Conservation (phyloP, 2,888 invertebrate genomes). For the Eristalis arbustorum region DNA sequence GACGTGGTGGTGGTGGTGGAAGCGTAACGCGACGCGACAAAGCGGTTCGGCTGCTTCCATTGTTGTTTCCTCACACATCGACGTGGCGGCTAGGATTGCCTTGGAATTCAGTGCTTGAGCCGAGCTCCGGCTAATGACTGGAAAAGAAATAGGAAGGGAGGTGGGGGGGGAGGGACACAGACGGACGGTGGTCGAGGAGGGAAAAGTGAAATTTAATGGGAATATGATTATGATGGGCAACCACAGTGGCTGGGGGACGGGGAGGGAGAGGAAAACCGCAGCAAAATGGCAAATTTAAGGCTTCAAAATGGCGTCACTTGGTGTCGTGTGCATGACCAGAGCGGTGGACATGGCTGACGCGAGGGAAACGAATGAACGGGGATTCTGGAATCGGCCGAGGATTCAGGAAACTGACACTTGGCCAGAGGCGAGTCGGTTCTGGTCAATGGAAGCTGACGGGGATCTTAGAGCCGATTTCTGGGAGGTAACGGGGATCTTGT, state of each 20-base stretch:
- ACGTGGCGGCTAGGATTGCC: conserved; percentile 45
- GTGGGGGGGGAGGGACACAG: not conserved
- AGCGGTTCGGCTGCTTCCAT: conserved; percentile 61
- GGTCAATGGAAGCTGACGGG: too few species aligned
- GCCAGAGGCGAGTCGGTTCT: too few species aligned
- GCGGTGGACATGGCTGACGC: too few species aligned
- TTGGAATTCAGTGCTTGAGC: not conserved
- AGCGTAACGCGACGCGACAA: conserved; percentile 46
- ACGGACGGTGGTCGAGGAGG: too few species aligned
- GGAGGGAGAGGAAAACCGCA: not conserved
- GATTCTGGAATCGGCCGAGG: too few species aligned
- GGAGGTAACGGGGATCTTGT: too few species aligned
- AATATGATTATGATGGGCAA: conserved; percentile 56
- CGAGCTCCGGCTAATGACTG: conserved; percentile 37
- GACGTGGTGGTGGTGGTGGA: conserved; percentile 5
- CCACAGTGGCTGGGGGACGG: not conserved
- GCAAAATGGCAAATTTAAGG: not conserved
- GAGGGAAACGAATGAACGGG: too few species aligned
- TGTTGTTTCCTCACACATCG: conserved; percentile 68
- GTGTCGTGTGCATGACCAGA: too few species aligned
- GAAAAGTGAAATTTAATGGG: conserved; percentile 63
- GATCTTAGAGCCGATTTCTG: too few species aligned
- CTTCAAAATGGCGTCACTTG: not conserved
- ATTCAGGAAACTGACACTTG: too few species aligned
- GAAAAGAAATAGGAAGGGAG: conserved; percentile 15